Evolutionary conservation across 2,888 invertebrate species (phyloP).

Genomic region (Geotrupes spiniger): DNA sequence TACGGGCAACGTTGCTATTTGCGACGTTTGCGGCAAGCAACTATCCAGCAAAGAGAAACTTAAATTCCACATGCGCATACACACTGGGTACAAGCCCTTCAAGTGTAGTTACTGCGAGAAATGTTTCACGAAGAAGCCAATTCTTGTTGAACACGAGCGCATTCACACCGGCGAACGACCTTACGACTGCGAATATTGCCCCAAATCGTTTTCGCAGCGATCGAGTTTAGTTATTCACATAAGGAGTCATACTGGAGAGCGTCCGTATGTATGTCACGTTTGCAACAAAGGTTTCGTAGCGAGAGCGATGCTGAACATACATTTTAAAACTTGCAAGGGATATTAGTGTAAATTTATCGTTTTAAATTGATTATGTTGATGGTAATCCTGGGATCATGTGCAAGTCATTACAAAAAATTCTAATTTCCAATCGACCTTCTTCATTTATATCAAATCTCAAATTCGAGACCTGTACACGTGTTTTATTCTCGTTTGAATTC

Average conservation of each 20-base stretch:
- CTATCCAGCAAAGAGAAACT: conserved; percentile 55
- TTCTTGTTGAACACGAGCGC: conserved; percentile 45
- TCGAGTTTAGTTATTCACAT: conserved; percentile 65
- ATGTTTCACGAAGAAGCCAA: conserved; percentile 47
- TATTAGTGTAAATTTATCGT: conserved; percentile 13
- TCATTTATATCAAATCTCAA: too few relatives aligned
- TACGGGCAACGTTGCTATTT: conserved; percentile 54
- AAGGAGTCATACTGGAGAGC: conserved; percentile 61
- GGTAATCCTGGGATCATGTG: too few relatives aligned
- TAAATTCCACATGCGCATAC: conserved; percentile 47
- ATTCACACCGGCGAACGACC: conserved; percentile 48
- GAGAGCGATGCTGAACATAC: conserved; percentile 61
- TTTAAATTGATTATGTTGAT: too few relatives aligned
- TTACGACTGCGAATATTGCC: conserved; percentile 57
- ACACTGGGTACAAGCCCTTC: conserved; percentile 47
- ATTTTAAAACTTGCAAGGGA: conserved; percentile 54
- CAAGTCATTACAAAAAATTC: too few relatives aligned
- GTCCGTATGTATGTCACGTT: conserved; percentile 59
- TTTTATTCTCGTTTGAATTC: too few relatives aligned
- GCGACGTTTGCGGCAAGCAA: conserved; percentile 60
- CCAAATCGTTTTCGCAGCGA: conserved; percentile 62
- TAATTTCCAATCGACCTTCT: too few relatives aligned
- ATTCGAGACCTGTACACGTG: too few relatives aligned
- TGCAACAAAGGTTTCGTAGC: conserved; percentile 63
- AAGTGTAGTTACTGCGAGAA: conserved; percentile 46